These are phyloP conservation scores for Tromatobia lineatoria DNA, from an alignment of 2,888 invertebrate species.

Conservation along the genomic window DNA sequence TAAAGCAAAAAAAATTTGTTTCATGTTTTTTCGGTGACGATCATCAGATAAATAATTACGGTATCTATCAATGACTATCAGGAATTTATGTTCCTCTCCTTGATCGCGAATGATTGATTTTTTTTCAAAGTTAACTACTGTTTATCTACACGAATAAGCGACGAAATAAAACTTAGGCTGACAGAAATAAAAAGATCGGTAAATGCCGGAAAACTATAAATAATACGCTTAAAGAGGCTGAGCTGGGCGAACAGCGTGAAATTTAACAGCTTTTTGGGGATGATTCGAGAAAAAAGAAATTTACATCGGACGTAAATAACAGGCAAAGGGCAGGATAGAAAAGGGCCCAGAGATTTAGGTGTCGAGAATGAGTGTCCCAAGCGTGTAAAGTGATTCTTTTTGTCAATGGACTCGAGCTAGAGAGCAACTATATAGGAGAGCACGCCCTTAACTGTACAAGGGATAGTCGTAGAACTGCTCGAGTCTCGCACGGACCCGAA, in stretches of 20 bases:
- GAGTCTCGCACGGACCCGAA: not conserved
- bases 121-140: not conserved
- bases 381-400: constrained; percentile 65
- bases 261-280: constrained; percentile 16
- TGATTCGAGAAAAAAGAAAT: constrained; percentile 7
- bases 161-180: not conserved
- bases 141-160: not conserved
- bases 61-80: not conserved
- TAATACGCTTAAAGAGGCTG: not conserved
- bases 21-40: too few species aligned
- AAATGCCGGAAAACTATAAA: constrained; percentile 5
- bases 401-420: constrained; percentile 42
- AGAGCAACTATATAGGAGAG: constrained; percentile 13
- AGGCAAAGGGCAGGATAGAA: not conserved
- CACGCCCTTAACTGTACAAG: constrained; percentile 55
- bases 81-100: not conserved
- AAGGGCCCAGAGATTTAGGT: constrained; percentile 53
- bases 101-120: not conserved
- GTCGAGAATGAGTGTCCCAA: constrained; percentile 55
- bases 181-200: not conserved
- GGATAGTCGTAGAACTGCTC: constrained; percentile 49
- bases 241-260: not conserved
- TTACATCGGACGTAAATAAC: constrained; percentile 42
- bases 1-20: too few species aligned
- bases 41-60: not conserved